Evolutionary conservation across 2,797 vertebrate species (phyloP).

Genomic region (Darevskia mixta): DNA sequence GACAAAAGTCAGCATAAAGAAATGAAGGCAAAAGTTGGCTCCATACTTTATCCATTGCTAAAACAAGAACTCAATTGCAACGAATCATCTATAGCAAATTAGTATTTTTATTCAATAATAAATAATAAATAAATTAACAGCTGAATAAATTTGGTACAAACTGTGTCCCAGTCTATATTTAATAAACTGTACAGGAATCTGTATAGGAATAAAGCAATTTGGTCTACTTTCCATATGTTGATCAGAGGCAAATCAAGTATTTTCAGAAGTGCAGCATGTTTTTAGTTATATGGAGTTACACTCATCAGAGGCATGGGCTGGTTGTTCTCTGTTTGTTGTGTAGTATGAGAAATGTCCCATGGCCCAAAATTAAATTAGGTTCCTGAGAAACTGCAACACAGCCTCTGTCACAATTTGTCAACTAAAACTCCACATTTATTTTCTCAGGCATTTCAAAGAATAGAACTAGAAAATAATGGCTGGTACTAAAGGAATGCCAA

Average conservation of each 20-base stretch:
- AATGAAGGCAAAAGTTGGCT: slow-evolving; percentile 64
- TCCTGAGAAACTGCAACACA: neutral
- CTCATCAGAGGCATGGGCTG: neutral
- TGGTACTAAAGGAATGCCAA: neutral
- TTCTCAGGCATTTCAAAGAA: neutral
- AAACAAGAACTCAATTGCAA: neutral
- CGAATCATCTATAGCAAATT: slow-evolving; percentile 10
- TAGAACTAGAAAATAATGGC: neutral
- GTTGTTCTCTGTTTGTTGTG: neutral
- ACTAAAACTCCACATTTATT: neutral
- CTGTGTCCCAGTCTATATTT: neutral
- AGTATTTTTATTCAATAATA: neutral
- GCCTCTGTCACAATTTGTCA: neutral
- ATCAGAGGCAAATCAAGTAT: neutral
- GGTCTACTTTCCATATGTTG: neutral
- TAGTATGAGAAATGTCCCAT: neutral
- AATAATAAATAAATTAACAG: fast-evolving
- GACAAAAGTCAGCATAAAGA: slow-evolving; percentile 60
- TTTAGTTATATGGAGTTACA: neutral
- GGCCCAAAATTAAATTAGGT: neutral
- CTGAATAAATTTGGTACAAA: slow-evolving; percentile 8
- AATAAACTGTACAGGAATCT: neutral
- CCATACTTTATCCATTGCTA: slow-evolving; percentile 53
- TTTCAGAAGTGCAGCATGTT: neutral
- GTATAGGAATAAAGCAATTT: neutral